phyloP scores from a whole-genome alignment of 2,797 vertebrate genomes.

The Sebastes cheni region DNA sequence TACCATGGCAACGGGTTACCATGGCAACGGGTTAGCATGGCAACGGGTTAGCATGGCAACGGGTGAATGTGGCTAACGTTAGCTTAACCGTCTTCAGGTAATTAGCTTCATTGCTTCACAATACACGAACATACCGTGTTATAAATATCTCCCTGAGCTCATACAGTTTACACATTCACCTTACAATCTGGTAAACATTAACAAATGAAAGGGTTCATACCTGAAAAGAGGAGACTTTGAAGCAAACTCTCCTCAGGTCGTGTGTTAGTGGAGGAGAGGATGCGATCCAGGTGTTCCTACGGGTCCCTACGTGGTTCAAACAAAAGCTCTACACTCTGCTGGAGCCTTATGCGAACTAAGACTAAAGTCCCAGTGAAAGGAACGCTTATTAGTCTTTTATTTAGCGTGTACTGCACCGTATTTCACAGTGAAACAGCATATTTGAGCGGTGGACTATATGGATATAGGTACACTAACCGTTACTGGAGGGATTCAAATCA shows the following conservation, averaged over 20 bases:
- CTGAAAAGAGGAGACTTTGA: background rate
- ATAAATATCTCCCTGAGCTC: background rate
- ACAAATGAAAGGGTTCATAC: background rate
- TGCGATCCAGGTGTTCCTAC: fast-evolving
- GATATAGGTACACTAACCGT: background rate
- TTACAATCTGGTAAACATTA: background rate
- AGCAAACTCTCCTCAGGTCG: background rate
- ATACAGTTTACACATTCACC: background rate
- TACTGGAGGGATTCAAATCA: background rate
- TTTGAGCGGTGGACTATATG: background rate
- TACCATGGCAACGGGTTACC: background rate
- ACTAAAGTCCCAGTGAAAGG: too few species aligned
- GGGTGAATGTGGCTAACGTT: background rate
- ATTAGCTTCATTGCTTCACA: background rate
- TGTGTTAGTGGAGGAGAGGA: too few species aligned
- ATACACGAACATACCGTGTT: background rate
- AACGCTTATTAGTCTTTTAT: too few species aligned
- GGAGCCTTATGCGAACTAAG: too few species aligned
- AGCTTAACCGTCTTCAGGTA: background rate
- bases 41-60: too few species aligned
- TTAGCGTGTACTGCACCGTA: too few species aligned
- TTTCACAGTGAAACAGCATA: background rate
- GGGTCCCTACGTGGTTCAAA: too few species aligned
- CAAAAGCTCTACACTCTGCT: too few species aligned
- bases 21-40: background rate